A percentile compares a stretch with the other conserved stretches of the same genome.
phyloP scores from a whole-genome alignment of 2,888 invertebrate genomes.

The Leptopilina myrica region DNA sequence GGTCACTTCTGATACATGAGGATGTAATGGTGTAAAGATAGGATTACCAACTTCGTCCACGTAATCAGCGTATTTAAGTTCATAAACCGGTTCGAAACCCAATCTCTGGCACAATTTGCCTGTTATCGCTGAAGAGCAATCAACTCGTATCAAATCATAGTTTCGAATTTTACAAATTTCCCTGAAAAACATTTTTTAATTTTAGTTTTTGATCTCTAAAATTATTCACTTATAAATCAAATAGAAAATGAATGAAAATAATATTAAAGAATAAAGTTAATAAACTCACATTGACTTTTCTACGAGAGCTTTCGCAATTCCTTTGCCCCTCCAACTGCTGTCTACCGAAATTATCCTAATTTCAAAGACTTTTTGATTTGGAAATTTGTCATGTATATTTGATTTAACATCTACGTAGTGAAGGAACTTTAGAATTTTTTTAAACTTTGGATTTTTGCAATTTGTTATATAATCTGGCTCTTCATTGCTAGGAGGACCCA shows the following conservation, averaged over 20 bases:
- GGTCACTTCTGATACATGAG: slow-evolving; percentile 81
- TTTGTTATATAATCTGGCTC: slow-evolving; percentile 75
- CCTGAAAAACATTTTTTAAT: slow-evolving; percentile 77
- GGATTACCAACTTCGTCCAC: slow-evolving; percentile 80
- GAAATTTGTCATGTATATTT: slow-evolving; percentile 80
- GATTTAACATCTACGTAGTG: slow-evolving; percentile 79
- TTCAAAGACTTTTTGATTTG: slow-evolving; percentile 79
- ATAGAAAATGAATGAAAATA: background rate
- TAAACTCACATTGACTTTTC: slow-evolving; percentile 81
- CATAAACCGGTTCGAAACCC: slow-evolving; percentile 84
- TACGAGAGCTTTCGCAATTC: slow-evolving; percentile 82
- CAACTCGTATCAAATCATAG: slow-evolving; percentile 82
- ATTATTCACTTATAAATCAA: background rate
- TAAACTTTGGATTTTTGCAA: slow-evolving; percentile 81
- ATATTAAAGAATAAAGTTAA: background rate
- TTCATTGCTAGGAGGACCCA: slow-evolving; percentile 75
- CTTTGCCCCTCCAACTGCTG: slow-evolving; percentile 81
- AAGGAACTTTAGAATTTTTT: slow-evolving; percentile 81
- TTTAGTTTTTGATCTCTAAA: background rate
- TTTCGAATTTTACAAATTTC: slow-evolving; percentile 78
- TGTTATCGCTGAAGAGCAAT: slow-evolving; percentile 87
- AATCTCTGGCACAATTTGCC: slow-evolving; percentile 84
- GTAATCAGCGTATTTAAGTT: slow-evolving; percentile 83
- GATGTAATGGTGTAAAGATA: slow-evolving; percentile 82
- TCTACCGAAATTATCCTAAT: slow-evolving; percentile 84